phyloP scores from a whole-genome alignment of 2,888 invertebrate genomes.

The Phyllotreta cruciferae region DNA sequence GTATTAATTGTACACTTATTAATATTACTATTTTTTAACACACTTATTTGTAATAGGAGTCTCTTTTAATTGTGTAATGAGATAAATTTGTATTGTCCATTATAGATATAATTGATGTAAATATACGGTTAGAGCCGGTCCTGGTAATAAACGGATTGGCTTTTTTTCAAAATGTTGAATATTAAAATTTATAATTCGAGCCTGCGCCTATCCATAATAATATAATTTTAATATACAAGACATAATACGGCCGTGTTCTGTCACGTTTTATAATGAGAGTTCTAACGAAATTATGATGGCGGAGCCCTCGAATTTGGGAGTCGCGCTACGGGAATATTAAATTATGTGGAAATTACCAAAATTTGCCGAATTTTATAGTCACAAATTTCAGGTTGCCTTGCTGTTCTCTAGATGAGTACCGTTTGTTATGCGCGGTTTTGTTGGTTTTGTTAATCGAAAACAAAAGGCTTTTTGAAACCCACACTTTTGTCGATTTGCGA shows the following conservation, averaged over 20 bases:
- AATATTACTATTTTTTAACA: no score
- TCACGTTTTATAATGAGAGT: conserved; percentile 37
- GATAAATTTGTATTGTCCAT: no score
- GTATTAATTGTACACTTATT: no score
- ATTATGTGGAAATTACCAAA: conserved; percentile 40
- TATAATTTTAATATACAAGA: conserved; percentile 37
- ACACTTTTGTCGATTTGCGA: no score
- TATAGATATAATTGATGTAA: no score
- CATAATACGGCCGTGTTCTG: conserved; percentile 34
- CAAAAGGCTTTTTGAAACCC: no score
- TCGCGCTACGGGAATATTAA: conserved; percentile 31
- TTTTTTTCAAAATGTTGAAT: conserved; percentile 16
- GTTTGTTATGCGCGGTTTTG: no score
- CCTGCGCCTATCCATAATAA: conserved; percentile 34
- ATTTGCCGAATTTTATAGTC: conserved; percentile 33
- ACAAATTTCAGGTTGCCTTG: conserved; percentile 9
- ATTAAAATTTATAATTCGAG: conserved; percentile 36
- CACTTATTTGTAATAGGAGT: no score
- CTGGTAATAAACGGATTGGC: conserved; percentile 8
- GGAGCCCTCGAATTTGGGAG: conserved; percentile 34
- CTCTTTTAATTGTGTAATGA: no score
- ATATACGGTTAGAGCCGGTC: not conserved
- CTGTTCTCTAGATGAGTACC: no score
- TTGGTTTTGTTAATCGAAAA: no score
- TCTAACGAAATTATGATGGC: conserved; percentile 36